phyloP scores from a whole-genome alignment of 2,797 vertebrate species.

The Sardinella longiceps region DNA sequence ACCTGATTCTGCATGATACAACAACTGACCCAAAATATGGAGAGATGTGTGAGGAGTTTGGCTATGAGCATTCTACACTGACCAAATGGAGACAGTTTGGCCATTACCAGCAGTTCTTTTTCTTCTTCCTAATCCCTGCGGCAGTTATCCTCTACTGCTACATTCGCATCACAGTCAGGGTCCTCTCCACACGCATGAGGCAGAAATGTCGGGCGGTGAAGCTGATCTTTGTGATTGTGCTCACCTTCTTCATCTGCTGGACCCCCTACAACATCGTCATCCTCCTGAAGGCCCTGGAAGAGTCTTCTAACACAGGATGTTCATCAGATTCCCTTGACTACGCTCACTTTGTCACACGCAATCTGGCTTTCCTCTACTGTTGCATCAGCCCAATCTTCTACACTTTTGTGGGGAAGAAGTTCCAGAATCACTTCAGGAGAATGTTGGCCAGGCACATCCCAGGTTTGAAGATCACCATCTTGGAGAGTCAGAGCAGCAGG shows the following conservation, averaged over 20 bases:
- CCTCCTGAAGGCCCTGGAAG: slow-evolving; percentile 62
- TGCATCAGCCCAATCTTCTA: slow-evolving; percentile 81
- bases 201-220: slow-evolving; percentile 76
- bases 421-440: slow-evolving; percentile 73
- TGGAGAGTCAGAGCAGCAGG: slow-evolving; percentile 63
- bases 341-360: slow-evolving; percentile 71
- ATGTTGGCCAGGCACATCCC: slow-evolving; percentile 66
- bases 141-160: slow-evolving; percentile 77
- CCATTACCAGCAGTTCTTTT: slow-evolving; percentile 74
- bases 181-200: slow-evolving; percentile 72
- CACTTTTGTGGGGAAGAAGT: slow-evolving; percentile 81
- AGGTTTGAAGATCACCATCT: slow-evolving; percentile 63
- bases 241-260: slow-evolving; percentile 79
- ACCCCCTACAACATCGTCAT: slow-evolving; percentile 78
- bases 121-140: slow-evolving; percentile 77
- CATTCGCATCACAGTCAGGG: slow-evolving; percentile 68
- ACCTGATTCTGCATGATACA: slow-evolving; percentile 70
- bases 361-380: slow-evolving; percentile 78
- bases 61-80: slow-evolving; percentile 53
- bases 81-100: slow-evolving; percentile 66
- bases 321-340: slow-evolving; percentile 57
- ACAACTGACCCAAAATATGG: accelerated
- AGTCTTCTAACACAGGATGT: slow-evolving; percentile 37
- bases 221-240: slow-evolving; percentile 78
- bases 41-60: slow-evolving; percentile 69